Conservation (phyloP, 2,888 invertebrate genomes). For the Endomychus coccineus region DNA sequence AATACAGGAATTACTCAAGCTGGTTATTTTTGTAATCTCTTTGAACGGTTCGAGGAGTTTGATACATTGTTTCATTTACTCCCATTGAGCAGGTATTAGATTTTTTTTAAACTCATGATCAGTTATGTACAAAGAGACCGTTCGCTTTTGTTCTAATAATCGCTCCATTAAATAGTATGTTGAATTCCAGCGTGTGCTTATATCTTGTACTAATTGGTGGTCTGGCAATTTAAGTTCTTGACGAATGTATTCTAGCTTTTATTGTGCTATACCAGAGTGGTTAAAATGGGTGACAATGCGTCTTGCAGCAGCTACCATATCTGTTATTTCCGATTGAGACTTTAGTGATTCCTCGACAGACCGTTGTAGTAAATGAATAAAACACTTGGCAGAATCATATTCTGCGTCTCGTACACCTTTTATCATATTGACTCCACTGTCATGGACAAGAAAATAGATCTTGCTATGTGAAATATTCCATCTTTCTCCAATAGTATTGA, state of each 20-base stretch:
- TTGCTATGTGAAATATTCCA: no score
- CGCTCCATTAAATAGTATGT: constrained; percentile 17
- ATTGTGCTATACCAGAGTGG: constrained; percentile 19
- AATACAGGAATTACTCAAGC: no score
- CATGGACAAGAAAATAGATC: constrained; percentile 27
- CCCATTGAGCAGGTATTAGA: no score
- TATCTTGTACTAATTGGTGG: constrained; percentile 22
- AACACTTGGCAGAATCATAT: constrained; percentile 20
- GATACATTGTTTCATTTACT: no score
- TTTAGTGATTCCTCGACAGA: constrained; percentile 24
- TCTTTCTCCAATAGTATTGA: constrained; percentile 24
- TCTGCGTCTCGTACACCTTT: constrained; percentile 12
- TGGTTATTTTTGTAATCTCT: no score
- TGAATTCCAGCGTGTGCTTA: constrained; percentile 22
- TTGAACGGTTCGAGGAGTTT: no score
- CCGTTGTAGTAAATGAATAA: constrained; percentile 23
- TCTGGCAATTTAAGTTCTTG: constrained; percentile 24
- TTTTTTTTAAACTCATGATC: no score
- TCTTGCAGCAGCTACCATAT: constrained; percentile 17
- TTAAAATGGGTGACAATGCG: constrained; percentile 31
- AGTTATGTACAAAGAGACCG: constrained; percentile 8
- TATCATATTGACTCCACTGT: constrained; percentile 20
- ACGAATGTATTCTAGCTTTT: constrained; percentile 19
- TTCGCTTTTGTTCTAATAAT: constrained; percentile 16
- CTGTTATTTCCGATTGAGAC: constrained; percentile 21